These are phyloP conservation scores for Motacilla alba DNA, from an alignment of 2,113 vertebrate genomes.

Conservation along the genomic window DNA sequence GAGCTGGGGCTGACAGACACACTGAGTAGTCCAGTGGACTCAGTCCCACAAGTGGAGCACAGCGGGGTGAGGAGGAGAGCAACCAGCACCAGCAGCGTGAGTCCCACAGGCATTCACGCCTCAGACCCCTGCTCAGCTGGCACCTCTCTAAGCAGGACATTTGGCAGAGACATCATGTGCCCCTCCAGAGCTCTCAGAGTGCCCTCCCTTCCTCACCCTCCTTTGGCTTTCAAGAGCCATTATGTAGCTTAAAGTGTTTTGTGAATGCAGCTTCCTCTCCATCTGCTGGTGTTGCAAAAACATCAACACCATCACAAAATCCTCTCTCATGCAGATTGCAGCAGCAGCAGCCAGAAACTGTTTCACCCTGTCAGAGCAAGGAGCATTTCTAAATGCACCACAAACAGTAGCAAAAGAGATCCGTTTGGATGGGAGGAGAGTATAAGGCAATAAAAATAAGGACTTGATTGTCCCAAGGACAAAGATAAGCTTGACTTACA, in stretches of 20 bases:
- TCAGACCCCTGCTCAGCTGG: not conserved
- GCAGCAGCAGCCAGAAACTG: not conserved
- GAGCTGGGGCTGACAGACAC: not conserved
- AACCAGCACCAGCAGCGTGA: accelerated
- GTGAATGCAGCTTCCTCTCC: constrained; percentile 50
- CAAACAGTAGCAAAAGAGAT: not conserved
- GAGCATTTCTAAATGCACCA: not conserved
- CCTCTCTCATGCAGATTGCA: not conserved
- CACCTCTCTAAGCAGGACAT: not conserved
- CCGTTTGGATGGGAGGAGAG: not conserved
- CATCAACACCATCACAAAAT: not conserved
- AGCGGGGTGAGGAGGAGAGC: not conserved
- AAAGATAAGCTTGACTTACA: not conserved
- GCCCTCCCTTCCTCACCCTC: not conserved
- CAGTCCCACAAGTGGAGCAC: not conserved
- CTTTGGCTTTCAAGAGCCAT: constrained; percentile 41
- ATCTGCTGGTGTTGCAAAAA: constrained; percentile 53
- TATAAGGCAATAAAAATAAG: not conserved
- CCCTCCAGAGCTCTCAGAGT: not conserved
- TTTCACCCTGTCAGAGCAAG: not conserved
- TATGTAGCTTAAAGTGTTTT: constrained; percentile 9
- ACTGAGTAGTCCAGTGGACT: not conserved
- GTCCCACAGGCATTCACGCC: not conserved
- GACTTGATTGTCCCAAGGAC: not conserved
- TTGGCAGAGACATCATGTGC: constrained; percentile 12